These are phyloP conservation scores for Nymphicus hollandicus DNA, from an alignment of 2,113 vertebrate species.

Conservation along the genomic window DNA sequence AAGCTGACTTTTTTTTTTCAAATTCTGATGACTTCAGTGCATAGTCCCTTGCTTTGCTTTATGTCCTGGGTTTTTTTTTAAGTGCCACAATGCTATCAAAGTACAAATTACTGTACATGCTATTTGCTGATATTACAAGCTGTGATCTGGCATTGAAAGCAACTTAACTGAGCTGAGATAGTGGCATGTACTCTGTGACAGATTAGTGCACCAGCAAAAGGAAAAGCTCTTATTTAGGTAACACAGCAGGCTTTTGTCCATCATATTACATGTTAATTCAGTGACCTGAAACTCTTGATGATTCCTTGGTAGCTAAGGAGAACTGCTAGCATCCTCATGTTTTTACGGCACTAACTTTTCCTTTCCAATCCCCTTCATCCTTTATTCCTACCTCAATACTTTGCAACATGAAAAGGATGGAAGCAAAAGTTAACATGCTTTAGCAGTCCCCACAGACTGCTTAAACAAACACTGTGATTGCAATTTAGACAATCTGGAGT, in stretches of 20 bases:
- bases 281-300: slow-evolving; percentile 53
- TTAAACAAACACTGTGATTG: slow-evolving; percentile 73
- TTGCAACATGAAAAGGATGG: slow-evolving; percentile 58
- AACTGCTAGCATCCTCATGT: slow-evolving; percentile 48
- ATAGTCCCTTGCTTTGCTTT: not conserved
- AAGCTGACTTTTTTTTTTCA: not conserved
- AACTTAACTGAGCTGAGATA: slow-evolving; percentile 16
- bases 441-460: slow-evolving; percentile 63
- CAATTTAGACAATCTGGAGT: slow-evolving; percentile 77
- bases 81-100: not conserved
- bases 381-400: slow-evolving; percentile 51
- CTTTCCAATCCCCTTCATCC: not conserved
- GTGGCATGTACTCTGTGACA: not conserved
- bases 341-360: slow-evolving; percentile 44
- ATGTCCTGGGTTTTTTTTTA: not conserved
- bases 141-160: slow-evolving; percentile 8
- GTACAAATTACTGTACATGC: slow-evolving; percentile 36
- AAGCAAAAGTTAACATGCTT: slow-evolving; percentile 74
- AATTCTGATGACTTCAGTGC: not conserved
- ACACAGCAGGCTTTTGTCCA: slow-evolving; percentile 47
- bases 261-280: slow-evolving; percentile 20
- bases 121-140: slow-evolving; percentile 3
- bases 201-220: slow-evolving; percentile 12
- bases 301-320: slow-evolving; percentile 42
- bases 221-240: slow-evolving; percentile 60